These are phyloP conservation scores for Urocitellus parryii DNA, from an alignment of 2,113 vertebrate species.

Conservation along the genomic window DNA sequence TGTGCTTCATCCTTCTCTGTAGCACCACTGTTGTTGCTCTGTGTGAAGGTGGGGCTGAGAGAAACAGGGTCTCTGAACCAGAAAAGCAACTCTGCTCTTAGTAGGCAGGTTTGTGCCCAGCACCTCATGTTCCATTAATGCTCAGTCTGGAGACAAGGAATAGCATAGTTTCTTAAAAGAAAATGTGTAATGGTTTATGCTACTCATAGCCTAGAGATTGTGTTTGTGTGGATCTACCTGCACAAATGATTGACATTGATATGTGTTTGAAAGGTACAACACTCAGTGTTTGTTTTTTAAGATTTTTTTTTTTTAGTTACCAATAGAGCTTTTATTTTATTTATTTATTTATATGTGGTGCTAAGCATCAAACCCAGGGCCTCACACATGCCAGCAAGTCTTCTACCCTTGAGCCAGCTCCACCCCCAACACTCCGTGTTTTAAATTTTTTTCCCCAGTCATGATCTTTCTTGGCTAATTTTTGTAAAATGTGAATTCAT, in stretches of 20 bases:
- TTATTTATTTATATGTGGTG: too few species aligned
- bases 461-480: constrained; percentile 24
- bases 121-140: neutral
- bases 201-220: neutral
- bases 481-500: neutral
- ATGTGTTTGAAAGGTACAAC: neutral
- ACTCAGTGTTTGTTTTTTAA: neutral
- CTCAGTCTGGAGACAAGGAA: neutral
- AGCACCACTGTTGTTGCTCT: neutral
- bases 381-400: too few species aligned
- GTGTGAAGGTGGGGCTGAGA: neutral
- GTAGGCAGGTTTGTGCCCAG: neutral
- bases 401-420: too few species aligned
- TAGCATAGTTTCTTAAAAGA: neutral
- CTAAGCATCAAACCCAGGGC: too few species aligned
- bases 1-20: neutral
- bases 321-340: too few species aligned
- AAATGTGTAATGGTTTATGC: neutral
- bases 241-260: neutral
- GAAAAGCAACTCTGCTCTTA: neutral
- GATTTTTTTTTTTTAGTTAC: too few species aligned
- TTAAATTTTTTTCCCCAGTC: neutral
- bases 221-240: neutral
- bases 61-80: neutral
- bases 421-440: neutral